Percentiles rank a stretch among this genome's conserved stretches.
Evolutionary conservation across 2,888 invertebrate genomes (phyloP).

Genomic region (Cerceris ruficornis): DNA sequence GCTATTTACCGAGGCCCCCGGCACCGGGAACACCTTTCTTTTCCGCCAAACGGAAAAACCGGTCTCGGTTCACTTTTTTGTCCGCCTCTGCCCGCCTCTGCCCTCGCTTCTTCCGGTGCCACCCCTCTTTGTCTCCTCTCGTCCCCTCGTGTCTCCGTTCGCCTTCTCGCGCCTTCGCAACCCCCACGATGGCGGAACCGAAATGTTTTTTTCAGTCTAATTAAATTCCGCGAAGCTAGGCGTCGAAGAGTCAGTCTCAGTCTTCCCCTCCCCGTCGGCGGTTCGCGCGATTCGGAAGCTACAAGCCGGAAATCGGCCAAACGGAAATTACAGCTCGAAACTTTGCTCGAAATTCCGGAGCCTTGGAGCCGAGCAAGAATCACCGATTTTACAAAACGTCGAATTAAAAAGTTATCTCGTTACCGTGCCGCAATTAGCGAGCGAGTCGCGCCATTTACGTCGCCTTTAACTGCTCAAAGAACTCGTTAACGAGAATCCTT

Average conservation of each 20-base stretch:
- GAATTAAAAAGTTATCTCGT: constrained; percentile 35
- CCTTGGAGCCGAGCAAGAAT: neutral
- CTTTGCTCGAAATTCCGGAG: neutral
- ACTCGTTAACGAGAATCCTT: constrained; percentile 39
- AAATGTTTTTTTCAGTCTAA: constrained; percentile 68
- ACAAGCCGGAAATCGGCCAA: constrained; percentile 19
- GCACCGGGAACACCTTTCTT: constrained; percentile 11
- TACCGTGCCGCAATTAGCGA: constrained; percentile 24
- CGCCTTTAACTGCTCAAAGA: constrained; percentile 36
- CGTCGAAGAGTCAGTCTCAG: constrained; percentile 24
- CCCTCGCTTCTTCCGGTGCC: neutral
- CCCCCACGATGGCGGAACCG: constrained; percentile 29
- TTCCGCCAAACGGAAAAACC: neutral
- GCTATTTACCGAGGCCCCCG: constrained; percentile 59
- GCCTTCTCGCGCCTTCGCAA: neutral
- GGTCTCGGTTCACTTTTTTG: neutral
- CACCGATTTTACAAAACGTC: constrained; percentile 19
- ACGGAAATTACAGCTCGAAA: neutral
- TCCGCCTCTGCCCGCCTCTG: constrained; percentile 15
- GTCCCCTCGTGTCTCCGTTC: neutral
- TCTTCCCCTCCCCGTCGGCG: no score
- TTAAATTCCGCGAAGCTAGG: constrained; percentile 70
- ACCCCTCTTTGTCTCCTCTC: constrained; percentile 13
- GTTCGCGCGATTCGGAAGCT: constrained; percentile 1
- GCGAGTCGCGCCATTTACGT: constrained; percentile 20